These are phyloP conservation scores for Hypothenemus hampei DNA, from an alignment of 1,140 invertebrate species.

Conservation along the genomic window DNA sequence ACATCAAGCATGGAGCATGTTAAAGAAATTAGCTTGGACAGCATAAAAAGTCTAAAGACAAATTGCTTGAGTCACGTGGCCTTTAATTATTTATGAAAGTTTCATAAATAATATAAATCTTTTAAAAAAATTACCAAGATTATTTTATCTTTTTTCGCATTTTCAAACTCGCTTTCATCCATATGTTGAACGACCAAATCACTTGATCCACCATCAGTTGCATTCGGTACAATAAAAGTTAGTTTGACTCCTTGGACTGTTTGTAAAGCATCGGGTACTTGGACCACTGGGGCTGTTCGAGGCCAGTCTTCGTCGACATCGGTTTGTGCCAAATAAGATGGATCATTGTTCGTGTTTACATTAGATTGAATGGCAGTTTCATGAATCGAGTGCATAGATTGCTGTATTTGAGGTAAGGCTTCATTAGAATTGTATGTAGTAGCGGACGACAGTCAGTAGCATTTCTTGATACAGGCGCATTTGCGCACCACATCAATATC, in stretches of 20 bases:
- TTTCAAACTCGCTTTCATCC: conserved; percentile 36
- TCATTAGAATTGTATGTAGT: conserved; percentile 46
- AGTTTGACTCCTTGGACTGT: conserved; percentile 28
- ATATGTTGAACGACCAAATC: conserved; percentile 22
- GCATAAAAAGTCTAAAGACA: no score
- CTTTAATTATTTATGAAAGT: no score
- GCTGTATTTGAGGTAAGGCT: conserved; percentile 24
- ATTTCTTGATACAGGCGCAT: conserved; percentile 82
- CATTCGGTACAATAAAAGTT: conserved; percentile 40
- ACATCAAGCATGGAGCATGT: no score
- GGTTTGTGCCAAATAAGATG: conserved; percentile 12
- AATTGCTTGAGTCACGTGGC: no score
- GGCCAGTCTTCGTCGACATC: conserved; percentile 16
- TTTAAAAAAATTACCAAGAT: conserved; percentile 22
- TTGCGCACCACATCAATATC: conserved; percentile 94
- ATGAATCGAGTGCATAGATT: conserved; percentile 25
- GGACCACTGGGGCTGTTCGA: conserved; percentile 25
- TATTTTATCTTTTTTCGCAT: conserved; percentile 24
- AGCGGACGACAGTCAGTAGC: conserved; percentile 57
- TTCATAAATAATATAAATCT: no score
- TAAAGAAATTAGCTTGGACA: no score
- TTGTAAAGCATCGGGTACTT: conserved; percentile 21
- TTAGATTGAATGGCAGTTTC: not conserved
- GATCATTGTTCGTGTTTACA: conserved; percentile 1
- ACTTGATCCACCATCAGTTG: conserved; percentile 25